phyloP scores from a whole-genome alignment of 2,797 vertebrate species.

The Nasua narica region DNA sequence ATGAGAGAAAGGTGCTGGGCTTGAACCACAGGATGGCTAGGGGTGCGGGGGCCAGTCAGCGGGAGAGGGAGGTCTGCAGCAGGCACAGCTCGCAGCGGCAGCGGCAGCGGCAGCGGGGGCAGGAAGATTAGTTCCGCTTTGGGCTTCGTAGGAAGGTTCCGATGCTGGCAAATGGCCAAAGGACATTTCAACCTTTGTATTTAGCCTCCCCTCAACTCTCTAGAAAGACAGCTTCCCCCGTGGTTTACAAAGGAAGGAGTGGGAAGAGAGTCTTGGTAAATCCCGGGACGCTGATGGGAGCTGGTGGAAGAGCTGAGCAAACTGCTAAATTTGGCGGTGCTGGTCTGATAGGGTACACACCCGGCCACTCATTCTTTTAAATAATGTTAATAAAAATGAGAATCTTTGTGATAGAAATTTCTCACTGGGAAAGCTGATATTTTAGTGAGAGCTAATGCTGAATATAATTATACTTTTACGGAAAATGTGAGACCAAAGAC shows the following conservation, averaged over 20 bases:
- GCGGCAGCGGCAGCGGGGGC: neutral
- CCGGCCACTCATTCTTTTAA: neutral
- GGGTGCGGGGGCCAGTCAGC: neutral
- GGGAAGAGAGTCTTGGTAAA: neutral
- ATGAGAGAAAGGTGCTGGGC: neutral
- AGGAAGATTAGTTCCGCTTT: neutral
- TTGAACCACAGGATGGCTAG: neutral
- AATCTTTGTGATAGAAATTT: neutral
- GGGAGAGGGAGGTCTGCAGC: neutral
- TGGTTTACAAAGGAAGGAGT: neutral
- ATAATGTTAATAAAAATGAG: neutral
- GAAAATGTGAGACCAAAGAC: neutral
- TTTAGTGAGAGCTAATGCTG: neutral
- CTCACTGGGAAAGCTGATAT: neutral
- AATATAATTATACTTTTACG: constrained; percentile 9
- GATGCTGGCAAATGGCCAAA: neutral
- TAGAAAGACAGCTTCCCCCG: neutral
- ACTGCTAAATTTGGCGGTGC: neutral
- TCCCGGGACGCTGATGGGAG: neutral
- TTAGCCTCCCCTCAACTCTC: neutral
- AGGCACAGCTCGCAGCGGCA: neutral
- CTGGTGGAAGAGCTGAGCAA: neutral
- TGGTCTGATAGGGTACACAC: neutral
- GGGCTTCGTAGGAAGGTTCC: neutral
- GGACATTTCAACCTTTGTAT: neutral